phyloP scores from a whole-genome alignment of 2,797 vertebrate species.

The Molossus molossus region DNA sequence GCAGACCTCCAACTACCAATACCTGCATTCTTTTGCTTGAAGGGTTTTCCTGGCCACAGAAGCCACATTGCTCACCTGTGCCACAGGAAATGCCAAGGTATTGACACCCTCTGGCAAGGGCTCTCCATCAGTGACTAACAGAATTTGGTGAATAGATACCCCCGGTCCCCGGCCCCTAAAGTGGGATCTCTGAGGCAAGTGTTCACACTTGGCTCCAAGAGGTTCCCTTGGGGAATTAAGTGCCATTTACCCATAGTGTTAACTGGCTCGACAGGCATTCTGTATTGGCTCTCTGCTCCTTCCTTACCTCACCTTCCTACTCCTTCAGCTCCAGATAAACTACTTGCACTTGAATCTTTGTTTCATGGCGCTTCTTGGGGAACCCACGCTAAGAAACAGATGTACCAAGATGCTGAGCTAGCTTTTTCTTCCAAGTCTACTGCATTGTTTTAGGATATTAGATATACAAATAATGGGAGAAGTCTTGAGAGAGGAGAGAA shows the following conservation, averaged over 20 bases:
- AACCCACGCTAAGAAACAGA: not conserved
- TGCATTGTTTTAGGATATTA: conserved; percentile 5
- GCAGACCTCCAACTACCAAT: not conserved
- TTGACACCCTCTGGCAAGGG: not conserved
- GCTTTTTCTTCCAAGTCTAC: not conserved
- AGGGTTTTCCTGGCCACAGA: not conserved
- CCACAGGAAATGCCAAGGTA: not conserved
- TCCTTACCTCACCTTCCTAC: not conserved
- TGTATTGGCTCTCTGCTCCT: not conserved
- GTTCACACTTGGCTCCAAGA: not conserved
- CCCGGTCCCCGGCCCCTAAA: not conserved
- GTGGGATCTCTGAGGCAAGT: not conserved
- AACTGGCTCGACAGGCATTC: not conserved
- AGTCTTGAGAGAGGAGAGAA: not conserved
- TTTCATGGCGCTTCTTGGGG: not conserved
- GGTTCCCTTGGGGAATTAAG: not conserved
- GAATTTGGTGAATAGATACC: not conserved
- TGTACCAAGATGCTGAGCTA: not conserved
- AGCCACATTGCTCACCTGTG: not conserved
- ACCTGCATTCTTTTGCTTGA: not conserved
- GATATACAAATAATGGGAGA: not conserved
- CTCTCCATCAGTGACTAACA: not conserved
- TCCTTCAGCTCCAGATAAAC: not conserved
- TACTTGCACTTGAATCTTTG: too few species aligned
- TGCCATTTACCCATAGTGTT: not conserved